Conservation (phyloP, 2,113 vertebrate species). For the Oryctolagus cuniculus region DNA sequence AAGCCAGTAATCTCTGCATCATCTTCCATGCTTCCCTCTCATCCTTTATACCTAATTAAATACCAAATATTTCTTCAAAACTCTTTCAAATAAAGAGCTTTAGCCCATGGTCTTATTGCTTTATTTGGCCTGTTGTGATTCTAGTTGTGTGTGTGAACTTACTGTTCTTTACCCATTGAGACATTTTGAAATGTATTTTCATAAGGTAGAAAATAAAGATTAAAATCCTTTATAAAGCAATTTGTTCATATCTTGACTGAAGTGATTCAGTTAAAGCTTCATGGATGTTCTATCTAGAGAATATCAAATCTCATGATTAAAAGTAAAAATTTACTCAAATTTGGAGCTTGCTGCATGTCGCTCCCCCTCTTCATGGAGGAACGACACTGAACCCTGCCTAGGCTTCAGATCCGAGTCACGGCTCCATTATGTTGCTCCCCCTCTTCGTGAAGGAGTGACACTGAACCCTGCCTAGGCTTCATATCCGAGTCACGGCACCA, state of each 20-base stretch:
- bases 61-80: constrained; percentile 55
- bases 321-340: constrained; percentile 67
- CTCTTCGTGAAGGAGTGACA: too few relatives aligned
- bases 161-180: background rate
- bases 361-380: too few relatives aligned
- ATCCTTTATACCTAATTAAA: constrained; percentile 52
- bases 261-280: constrained; percentile 58
- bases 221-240: constrained; percentile 55
- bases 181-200: constrained; percentile 54
- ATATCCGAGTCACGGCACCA: too few relatives aligned
- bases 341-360: constrained; percentile 52
- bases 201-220: constrained; percentile 58
- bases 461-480: too few relatives aligned
- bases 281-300: constrained; percentile 49
- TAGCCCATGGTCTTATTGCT: constrained; percentile 48
- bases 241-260: constrained; percentile 56
- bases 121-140: constrained; percentile 26
- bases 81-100: constrained; percentile 26
- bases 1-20: background rate
- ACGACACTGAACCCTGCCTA: too few relatives aligned
- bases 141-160: constrained; percentile 51
- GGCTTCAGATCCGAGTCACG: too few relatives aligned
- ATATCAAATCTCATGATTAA: constrained; percentile 64
- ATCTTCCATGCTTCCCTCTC: constrained; percentile 34
- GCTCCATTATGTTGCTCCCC: too few relatives aligned